A percentile compares a stretch with the other conserved stretches of the same genome.
These are phyloP conservation scores for Hyles lineata DNA, from an alignment of 2,888 invertebrate species.

Conservation along the genomic window DNA sequence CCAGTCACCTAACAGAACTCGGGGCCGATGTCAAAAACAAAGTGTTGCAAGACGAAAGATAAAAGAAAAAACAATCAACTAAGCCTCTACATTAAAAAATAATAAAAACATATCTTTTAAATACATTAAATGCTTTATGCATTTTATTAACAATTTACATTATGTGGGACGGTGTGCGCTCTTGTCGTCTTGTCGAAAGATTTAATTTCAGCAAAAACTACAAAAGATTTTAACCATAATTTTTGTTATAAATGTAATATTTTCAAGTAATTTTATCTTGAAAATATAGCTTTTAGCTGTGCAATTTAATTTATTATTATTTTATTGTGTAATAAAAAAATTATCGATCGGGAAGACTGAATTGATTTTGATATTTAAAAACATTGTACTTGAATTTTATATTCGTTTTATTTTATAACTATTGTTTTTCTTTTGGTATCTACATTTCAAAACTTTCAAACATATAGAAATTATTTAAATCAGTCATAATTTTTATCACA, in stretches of 20 bases:
- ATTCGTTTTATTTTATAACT: no score
- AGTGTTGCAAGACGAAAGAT: background rate
- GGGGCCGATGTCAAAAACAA: background rate
- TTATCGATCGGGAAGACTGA: no score
- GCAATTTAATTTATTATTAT: no score
- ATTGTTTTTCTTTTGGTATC: no score
- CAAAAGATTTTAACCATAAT: background rate
- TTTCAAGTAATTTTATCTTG: background rate
- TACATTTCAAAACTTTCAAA: no score
- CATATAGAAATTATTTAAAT: no score
- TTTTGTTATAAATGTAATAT: background rate
- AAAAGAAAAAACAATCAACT: conserved; percentile 18
- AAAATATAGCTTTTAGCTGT: no score
- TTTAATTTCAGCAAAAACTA: background rate
- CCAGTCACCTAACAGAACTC: background rate
- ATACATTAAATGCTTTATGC: conserved; percentile 20
- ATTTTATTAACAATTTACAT: conserved; percentile 27
- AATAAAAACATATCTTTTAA: conserved; percentile 1
- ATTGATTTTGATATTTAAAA: no score
- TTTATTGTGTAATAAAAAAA: no score
- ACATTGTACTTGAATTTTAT: no score
- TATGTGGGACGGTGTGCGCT: background rate
- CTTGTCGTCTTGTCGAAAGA: background rate
- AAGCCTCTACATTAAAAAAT: conserved; percentile 19
- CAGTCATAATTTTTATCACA: no score